A percentile compares a stretch with the other conserved stretches of the same genome.
phyloP scores from a whole-genome alignment of 2,113 vertebrate genomes.

The Neofelis nebulosa region DNA sequence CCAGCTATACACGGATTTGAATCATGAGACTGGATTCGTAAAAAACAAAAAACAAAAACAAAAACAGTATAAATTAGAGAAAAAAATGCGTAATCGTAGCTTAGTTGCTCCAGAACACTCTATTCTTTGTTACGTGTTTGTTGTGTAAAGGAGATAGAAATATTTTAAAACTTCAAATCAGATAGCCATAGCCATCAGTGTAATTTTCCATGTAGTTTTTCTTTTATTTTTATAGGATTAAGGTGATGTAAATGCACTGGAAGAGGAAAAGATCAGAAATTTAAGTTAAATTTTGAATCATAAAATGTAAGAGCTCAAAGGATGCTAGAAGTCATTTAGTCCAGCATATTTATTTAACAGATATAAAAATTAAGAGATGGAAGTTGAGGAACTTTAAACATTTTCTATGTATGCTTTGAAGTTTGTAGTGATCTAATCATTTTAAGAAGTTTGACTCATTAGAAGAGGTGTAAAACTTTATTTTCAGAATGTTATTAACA shows the following conservation, averaged over 20 bases:
- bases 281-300: not conserved
- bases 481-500: slow-evolving; percentile 21
- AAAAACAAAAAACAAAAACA: not conserved
- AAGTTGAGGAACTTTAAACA: not conserved
- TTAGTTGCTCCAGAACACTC: not conserved
- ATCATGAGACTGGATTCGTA: slow-evolving; percentile 33
- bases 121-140: not conserved
- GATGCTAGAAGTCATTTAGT: not conserved
- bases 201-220: not conserved
- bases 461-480: not conserved
- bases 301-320: not conserved
- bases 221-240: not conserved
- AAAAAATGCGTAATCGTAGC: not conserved
- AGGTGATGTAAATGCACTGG: not conserved
- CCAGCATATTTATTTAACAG: not conserved
- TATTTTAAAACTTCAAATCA: not conserved
- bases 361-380: not conserved
- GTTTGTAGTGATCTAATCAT: not conserved
- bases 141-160: not conserved
- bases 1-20: not conserved
- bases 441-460: not conserved
- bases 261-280: not conserved
- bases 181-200: not conserved
- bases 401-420: not conserved
- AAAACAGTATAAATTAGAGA: slow-evolving; percentile 28